Conservation (phyloP, 1,140 invertebrate species). For the Camponotus pennsylvanicus region DNA sequence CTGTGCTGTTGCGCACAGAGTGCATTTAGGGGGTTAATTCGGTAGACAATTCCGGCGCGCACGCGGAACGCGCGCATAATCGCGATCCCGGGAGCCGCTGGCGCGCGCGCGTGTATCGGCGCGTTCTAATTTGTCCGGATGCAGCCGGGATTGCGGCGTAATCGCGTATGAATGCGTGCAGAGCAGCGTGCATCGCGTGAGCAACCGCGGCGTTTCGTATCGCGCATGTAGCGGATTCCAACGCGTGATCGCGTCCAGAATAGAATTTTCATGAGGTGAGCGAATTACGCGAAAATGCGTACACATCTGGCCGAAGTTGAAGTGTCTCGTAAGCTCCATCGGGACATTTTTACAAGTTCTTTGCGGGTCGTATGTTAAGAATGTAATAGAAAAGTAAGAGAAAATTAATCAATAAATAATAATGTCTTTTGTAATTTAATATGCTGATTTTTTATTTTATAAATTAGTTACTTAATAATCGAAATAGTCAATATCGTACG, state of each 20-base stretch:
- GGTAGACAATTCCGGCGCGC: slow-evolving; percentile 44
- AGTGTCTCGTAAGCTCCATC: neutral
- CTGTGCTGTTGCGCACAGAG: neutral
- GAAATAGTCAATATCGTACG: neutral
- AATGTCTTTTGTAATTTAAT: no score
- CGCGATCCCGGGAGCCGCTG: slow-evolving; percentile 66
- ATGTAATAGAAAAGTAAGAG: neutral
- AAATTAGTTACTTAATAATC: slow-evolving; percentile 19
- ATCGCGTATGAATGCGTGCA: slow-evolving; percentile 80
- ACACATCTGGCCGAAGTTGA: neutral
- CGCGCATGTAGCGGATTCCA: slow-evolving; percentile 26
- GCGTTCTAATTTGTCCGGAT: slow-evolving; percentile 77
- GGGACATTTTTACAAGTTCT: neutral
- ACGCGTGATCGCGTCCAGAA: slow-evolving; percentile 17
- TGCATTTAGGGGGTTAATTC: slow-evolving; percentile 42
- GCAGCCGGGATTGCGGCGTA: slow-evolving; percentile 78
- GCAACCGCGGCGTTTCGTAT: slow-evolving; percentile 34
- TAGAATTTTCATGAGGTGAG: slow-evolving; percentile 39
- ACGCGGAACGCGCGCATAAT: slow-evolving; percentile 72
- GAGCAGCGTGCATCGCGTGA: slow-evolving; percentile 35
- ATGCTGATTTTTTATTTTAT: neutral
- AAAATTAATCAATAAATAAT: neutral
- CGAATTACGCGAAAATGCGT: slow-evolving; percentile 45
- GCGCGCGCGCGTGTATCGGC: slow-evolving; percentile 57
- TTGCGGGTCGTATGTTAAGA: neutral